These are phyloP conservation scores for Maniola jurtina DNA, from an alignment of 1,140 invertebrate species.

Conservation along the genomic window DNA sequence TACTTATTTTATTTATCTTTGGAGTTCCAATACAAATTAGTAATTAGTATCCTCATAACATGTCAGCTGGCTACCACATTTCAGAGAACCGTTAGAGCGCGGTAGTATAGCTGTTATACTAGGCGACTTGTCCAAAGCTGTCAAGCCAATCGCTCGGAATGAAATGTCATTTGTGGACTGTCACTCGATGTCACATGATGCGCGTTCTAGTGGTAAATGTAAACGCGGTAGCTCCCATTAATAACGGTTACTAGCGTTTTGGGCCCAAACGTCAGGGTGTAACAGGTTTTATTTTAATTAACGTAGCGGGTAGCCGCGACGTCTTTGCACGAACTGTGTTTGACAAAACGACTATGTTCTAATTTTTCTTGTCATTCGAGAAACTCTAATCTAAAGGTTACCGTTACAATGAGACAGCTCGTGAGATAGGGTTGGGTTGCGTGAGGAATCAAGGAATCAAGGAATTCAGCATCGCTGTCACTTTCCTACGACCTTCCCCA, in stretches of 20 bases:
- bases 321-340: no score
- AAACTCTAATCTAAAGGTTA: no score
- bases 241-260: slow-evolving; percentile 11
- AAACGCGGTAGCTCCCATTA: slow-evolving; percentile 9
- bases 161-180: slow-evolving; percentile 7
- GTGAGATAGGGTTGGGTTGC: no score
- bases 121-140: neutral
- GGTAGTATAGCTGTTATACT: neutral
- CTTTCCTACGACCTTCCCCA: no score
- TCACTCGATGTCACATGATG: neutral
- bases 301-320: neutral
- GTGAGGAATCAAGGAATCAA: no score
- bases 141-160: slow-evolving; percentile 9
- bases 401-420: no score
- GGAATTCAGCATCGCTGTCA: no score
- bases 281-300: neutral
- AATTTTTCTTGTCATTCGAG: no score
- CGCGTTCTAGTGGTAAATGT: slow-evolving; percentile 12
- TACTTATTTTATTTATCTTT: no score
- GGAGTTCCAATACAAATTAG: neutral
- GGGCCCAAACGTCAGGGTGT: slow-evolving; percentile 1
- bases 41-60: neutral
- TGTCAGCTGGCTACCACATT: neutral
- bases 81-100: neutral
- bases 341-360: no score